Conservation (phyloP, 1,140 invertebrate species). For the Pygmarrhopalites habei region DNA sequence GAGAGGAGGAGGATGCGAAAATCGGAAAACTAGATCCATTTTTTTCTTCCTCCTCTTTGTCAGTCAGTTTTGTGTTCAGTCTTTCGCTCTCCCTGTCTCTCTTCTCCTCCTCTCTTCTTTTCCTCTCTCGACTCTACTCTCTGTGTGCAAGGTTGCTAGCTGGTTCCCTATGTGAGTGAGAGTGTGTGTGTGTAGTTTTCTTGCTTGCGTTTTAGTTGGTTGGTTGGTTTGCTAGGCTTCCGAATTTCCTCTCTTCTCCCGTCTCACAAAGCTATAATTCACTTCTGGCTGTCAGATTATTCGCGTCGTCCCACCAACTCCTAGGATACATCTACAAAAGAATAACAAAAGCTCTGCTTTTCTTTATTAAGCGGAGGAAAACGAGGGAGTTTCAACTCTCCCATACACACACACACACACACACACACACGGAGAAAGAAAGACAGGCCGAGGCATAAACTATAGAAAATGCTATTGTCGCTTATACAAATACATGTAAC, state of each 20-base stretch:
- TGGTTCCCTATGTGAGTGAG: too few relatives aligned
- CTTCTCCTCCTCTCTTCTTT: neutral
- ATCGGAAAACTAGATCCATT: conserved; percentile 17
- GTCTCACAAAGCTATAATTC: conserved; percentile 35
- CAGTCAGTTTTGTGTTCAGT: conserved; percentile 15
- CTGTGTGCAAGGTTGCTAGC: too few relatives aligned
- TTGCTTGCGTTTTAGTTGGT: conserved; percentile 13
- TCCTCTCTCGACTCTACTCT: neutral
- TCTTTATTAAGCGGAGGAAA: conserved; percentile 37
- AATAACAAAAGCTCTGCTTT: conserved; percentile 39
- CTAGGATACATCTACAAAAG: conserved; percentile 39
- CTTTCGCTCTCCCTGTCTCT: conserved; percentile 8
- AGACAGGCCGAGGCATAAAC: neutral
- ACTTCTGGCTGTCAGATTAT: conserved; percentile 40
- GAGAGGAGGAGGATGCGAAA: neutral
- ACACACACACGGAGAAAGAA: neutral
- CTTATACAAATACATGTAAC: neutral
- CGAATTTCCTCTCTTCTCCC: conserved; percentile 19
- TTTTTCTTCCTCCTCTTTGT: conserved; percentile 14
- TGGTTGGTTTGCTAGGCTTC: conserved; percentile 3
- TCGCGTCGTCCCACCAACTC: conserved; percentile 38
- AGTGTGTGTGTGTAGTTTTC: too few relatives aligned
- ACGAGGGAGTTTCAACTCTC: conserved; percentile 21
- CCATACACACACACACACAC: neutral
- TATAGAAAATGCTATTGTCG: neutral